Evolutionary conservation across 1,140 invertebrate genomes (phyloP), one percentile per base, ranked within the genome.

Genomic region (Sesamia nonagrioides): DNA sequence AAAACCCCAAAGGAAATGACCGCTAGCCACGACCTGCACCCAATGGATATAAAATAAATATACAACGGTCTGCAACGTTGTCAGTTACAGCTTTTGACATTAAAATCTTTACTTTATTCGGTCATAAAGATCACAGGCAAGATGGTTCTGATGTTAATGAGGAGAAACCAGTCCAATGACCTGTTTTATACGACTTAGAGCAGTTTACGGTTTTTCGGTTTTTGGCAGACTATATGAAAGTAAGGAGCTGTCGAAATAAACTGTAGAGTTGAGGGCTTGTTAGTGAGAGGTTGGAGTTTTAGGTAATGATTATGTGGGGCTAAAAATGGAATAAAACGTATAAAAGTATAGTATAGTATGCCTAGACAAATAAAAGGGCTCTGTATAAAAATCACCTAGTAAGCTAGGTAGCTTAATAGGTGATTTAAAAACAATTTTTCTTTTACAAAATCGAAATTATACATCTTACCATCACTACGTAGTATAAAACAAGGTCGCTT

Each of bases 161-260:
- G 61, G 6, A 50, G 45, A 18, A 21, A 17, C 7, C 33, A 37
- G 17, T 18, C 17, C 37, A 18, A 18, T 13, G 61, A 45, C 37
- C 61, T 7, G 35, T 18, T 18, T 4, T 60, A 50, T 60, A 33
- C 0, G 11, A 7, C 56, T 60, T 27, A n/a, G 8, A 8, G n/a
- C 40, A 40, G n/a, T 63, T 66, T 66, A 66, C 37, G 61, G 17
- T 66, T 58, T 58, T 58, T 17, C 35, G 35, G 37, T 13, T 18
- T 37, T 40, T 42, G 37, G 17, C 37, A 45, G 17, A n/a, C 27
- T 13, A 9, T 60, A 27, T 61, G 52, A n/a, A 15, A 35, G 33
- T 60, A 60, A 11, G 27, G 18, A 27, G 13, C 21, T 60, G 27
- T 60, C 33, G 21, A 21, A 27, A 60, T 60, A 60, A 60, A 60